phyloP scores from a whole-genome alignment of 2,888 invertebrate species.

The Imbricaverruca yamaguchii region DNA sequence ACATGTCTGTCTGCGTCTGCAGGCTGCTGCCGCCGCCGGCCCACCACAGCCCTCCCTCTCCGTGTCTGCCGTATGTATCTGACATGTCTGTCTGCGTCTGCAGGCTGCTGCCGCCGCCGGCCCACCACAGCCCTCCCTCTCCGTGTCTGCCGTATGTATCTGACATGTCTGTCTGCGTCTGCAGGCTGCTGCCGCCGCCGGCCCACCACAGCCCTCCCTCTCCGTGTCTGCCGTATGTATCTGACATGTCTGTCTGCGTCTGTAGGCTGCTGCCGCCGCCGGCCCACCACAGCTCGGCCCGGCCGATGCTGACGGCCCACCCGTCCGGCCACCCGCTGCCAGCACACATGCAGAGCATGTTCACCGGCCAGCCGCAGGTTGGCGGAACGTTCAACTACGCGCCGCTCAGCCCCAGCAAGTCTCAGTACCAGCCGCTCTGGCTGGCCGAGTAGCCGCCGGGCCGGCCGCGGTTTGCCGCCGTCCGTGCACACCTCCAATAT shows the following conservation, averaged over 20 bases:
- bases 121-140: too few species aligned
- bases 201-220: too few species aligned
- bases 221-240: too few species aligned
- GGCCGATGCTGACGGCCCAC: constrained; percentile 46
- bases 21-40: too few species aligned
- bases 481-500: background rate
- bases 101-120: too few species aligned
- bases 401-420: constrained; percentile 61
- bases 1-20: background rate
- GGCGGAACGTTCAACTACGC: constrained; percentile 57
- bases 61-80: too few species aligned
- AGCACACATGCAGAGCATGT: constrained; percentile 40
- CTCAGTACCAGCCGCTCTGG: constrained; percentile 62
- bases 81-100: too few species aligned
- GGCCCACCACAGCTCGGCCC: constrained; percentile 66
- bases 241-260: constrained; percentile 28
- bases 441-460: constrained; percentile 54
- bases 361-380: constrained; percentile 57
- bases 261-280: constrained; percentile 66
- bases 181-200: too few species aligned
- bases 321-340: constrained; percentile 51
- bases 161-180: too few species aligned
- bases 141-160: too few species aligned
- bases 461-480: background rate
- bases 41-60: too few species aligned